These are phyloP conservation scores for Melanotaenia maccullochi DNA, from an alignment of 2,797 vertebrate species.

Conservation along the genomic window DNA sequence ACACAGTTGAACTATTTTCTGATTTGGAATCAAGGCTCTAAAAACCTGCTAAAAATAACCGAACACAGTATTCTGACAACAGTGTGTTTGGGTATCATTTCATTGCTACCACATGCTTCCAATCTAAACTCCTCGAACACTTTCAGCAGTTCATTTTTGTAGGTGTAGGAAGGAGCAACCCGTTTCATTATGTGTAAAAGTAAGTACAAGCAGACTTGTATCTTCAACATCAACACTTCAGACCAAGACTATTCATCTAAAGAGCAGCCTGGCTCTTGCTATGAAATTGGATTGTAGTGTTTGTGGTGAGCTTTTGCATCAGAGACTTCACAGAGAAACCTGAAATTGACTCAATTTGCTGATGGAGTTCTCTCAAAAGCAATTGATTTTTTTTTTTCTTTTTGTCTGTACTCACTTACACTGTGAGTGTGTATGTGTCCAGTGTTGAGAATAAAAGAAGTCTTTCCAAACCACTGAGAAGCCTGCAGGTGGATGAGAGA, in stretches of 20 bases:
- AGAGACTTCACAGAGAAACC: slow-evolving; percentile 56
- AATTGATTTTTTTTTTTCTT: slow-evolving; percentile 60
- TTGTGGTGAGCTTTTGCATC: slow-evolving; percentile 66
- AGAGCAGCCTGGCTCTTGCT: slow-evolving; percentile 53
- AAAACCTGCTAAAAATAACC: not conserved
- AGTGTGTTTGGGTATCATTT: slow-evolving; percentile 9
- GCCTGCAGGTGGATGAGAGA: slow-evolving; percentile 20
- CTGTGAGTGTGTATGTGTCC: slow-evolving; percentile 32
- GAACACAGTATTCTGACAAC: not conserved
- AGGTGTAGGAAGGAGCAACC: slow-evolving; percentile 32
- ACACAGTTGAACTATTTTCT: too few relatives aligned
- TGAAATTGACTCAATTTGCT: slow-evolving; percentile 73
- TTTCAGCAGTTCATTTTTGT: slow-evolving; percentile 27
- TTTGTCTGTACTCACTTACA: slow-evolving; percentile 46
- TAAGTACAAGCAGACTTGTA: slow-evolving; percentile 37
- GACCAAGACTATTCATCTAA: slow-evolving; percentile 58
- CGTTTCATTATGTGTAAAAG: slow-evolving; percentile 43
- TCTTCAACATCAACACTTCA: slow-evolving; percentile 62
- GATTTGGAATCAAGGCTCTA: not conserved
- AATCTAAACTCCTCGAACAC: slow-evolving; percentile 16
- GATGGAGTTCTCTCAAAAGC: slow-evolving; percentile 71
- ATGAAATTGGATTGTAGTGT: slow-evolving; percentile 67
- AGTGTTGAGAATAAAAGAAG: slow-evolving; percentile 36
- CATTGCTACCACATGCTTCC: slow-evolving; percentile 5
- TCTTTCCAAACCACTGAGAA: slow-evolving; percentile 30